Conservation (phyloP, 2,888 invertebrate species). For the Ceramica pisi region DNA sequence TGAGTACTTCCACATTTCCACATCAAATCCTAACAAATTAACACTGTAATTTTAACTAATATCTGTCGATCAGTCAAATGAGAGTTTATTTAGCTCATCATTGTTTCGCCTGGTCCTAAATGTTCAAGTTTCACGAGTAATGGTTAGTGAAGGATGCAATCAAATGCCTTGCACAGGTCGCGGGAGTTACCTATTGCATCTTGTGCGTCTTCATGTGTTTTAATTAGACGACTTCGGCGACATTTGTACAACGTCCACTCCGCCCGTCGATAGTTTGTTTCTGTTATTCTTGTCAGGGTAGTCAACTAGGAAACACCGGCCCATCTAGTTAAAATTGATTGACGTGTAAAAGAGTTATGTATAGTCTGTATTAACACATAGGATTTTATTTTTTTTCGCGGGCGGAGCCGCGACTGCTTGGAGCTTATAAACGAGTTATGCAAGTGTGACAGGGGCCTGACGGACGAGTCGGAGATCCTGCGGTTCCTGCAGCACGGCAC, state of each 20-base stretch:
- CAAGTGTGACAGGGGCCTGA: slow-evolving; percentile 94
- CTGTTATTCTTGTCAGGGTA: too few relatives aligned
- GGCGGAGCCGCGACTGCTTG: too few relatives aligned
- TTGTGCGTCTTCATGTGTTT: background rate
- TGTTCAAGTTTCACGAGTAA: background rate
- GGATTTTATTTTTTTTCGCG: too few relatives aligned
- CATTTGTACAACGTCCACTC: background rate
- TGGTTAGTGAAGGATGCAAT: background rate
- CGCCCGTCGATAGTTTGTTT: too few relatives aligned
- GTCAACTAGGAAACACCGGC: too few relatives aligned
- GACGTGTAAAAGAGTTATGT: too few relatives aligned
- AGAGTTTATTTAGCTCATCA: background rate
- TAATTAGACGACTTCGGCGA: background rate
- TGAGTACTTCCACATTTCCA: too few relatives aligned
- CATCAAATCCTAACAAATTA: background rate
- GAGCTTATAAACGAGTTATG: too few relatives aligned
- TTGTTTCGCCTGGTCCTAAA: background rate
- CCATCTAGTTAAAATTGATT: too few relatives aligned
- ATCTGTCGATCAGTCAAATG: background rate
- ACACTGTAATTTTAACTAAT: background rate
- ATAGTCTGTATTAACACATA: too few relatives aligned
- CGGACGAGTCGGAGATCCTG: slow-evolving; percentile 99
- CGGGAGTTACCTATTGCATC: background rate
- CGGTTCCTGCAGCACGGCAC: slow-evolving; percentile 99
- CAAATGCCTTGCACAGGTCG: background rate